phyloP scores from a whole-genome alignment of 1,140 invertebrate genomes.

The Dysdera silvatica region DNA sequence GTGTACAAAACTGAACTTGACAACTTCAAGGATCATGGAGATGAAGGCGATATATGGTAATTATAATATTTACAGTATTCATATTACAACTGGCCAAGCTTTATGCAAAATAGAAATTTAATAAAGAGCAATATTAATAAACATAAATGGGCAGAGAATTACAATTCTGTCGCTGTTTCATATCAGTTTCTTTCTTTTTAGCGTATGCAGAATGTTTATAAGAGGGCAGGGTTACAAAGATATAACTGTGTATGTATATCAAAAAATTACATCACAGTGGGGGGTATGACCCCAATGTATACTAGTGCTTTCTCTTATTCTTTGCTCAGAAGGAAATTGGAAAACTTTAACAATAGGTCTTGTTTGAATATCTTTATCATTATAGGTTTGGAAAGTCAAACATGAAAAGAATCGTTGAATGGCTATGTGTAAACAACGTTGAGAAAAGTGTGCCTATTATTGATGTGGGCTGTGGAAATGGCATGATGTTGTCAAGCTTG shows the following conservation, averaged over 20 bases:
- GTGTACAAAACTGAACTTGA: slow-evolving; percentile 9
- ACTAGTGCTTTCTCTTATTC: background rate
- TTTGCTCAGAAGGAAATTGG: too few relatives aligned
- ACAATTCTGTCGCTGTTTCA: background rate
- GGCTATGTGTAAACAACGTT: background rate
- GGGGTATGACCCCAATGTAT: too few relatives aligned
- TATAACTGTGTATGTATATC: background rate
- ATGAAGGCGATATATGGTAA: slow-evolving; percentile 22
- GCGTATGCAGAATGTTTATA: background rate
- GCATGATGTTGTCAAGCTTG: slow-evolving; percentile 9
- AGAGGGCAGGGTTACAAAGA: background rate
- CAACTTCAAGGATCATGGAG: slow-evolving; percentile 17
- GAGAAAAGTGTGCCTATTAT: slow-evolving; percentile 2
- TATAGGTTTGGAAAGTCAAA: slow-evolving; percentile 21
- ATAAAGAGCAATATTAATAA: background rate
- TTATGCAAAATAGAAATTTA: background rate
- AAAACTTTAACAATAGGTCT: background rate
- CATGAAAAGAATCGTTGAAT: slow-evolving; percentile 11
- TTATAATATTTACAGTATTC: too few relatives aligned
- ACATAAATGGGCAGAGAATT: background rate
- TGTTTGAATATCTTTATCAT: background rate
- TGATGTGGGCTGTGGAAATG: slow-evolving; percentile 24
- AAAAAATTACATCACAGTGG: background rate
- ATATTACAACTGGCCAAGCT: background rate
- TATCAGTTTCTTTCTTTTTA: background rate